phyloP scores from a whole-genome alignment of 2,113 vertebrate species.

The Gopherus flavomarginatus region DNA sequence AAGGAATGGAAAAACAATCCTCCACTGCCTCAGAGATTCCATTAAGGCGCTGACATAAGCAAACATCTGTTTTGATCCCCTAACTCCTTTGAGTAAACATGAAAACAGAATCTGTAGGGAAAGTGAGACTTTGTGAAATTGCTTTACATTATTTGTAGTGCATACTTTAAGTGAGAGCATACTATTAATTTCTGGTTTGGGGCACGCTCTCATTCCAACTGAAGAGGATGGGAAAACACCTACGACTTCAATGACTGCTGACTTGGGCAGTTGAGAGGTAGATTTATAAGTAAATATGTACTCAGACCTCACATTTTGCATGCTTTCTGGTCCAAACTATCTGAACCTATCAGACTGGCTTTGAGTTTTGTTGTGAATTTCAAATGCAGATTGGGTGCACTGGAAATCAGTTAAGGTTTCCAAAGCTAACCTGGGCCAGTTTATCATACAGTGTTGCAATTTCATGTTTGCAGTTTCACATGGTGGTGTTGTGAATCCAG shows the following conservation, averaged over 20 bases:
- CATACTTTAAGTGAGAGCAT: neutral
- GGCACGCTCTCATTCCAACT: neutral
- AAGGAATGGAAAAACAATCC: slow-evolving; percentile 48
- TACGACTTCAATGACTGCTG: too few species aligned
- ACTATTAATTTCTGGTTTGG: neutral
- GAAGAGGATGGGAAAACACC: neutral
- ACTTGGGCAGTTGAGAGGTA: neutral
- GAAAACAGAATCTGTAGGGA: slow-evolving; percentile 14
- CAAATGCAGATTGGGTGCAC: neutral
- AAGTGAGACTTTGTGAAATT: neutral
- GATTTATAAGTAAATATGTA: neutral
- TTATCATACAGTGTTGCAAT: fast-evolving
- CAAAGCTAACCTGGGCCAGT: fast-evolving
- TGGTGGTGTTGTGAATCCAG: neutral
- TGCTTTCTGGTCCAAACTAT: fast-evolving
- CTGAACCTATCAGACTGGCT: neutral
- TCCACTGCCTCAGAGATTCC: slow-evolving; percentile 74
- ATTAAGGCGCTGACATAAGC: slow-evolving; percentile 38
- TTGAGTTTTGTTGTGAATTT: neutral
- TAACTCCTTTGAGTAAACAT: slow-evolving; percentile 21
- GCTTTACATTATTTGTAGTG: neutral
- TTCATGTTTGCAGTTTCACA: neutral
- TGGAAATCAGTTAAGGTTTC: neutral
- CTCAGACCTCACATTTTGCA: neutral
- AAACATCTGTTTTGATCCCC: slow-evolving; percentile 26